Evolutionary conservation across 2,888 invertebrate species (phyloP), one percentile per base, ranked within the genome.

Genomic region (Nephrotoma guestfalica): DNA sequence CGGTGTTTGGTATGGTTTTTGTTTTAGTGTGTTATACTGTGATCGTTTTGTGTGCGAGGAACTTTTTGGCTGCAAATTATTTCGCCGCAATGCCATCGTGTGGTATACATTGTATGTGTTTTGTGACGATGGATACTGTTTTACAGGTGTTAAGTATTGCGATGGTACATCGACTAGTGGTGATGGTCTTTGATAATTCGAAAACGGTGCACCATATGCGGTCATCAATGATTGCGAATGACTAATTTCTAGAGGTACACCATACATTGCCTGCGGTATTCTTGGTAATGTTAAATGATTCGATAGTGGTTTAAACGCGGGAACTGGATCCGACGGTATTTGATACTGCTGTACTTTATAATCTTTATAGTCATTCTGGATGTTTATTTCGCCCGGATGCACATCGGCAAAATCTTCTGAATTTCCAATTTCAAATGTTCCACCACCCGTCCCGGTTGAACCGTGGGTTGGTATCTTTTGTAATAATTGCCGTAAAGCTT

Each of bases 171-270:
- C 87, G 30, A 87, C 84, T 18, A 87, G n/a, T 45, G 86, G 51
- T 40, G 83, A 83, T 41, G 86, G 42, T 83, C 85, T 84, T 87
- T 87, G 87, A 41, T 45, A 86, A 13, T 57, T 11, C 6, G 45
- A 71, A 13, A 86, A 11, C 11, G 89, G 89, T n/a, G 88, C 86
- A 3, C 89, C 89, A 88, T 91, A 91, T 4, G 90, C 91, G 0
- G 92, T 91, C 0, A 91, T 91, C 87, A 91, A 90, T 41, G 91
- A 90, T 87, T 91, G 90, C 2, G 90, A 90, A 86, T 91, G 91
- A 4, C 91, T 90, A 4, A 91, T 86, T 71, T 71, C 71, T 2
- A 30, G 30, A 30, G 71, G 71, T 71, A 71, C 71, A 30, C 71
- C 71, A 6, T 71, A 71, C 71, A 71, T 71, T 9, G 30, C 9